Evolutionary conservation across 2,113 vertebrate genomes (phyloP), one percentile per base, ranked within the genome.

Genomic region (Nannobrachium achirus): DNA sequence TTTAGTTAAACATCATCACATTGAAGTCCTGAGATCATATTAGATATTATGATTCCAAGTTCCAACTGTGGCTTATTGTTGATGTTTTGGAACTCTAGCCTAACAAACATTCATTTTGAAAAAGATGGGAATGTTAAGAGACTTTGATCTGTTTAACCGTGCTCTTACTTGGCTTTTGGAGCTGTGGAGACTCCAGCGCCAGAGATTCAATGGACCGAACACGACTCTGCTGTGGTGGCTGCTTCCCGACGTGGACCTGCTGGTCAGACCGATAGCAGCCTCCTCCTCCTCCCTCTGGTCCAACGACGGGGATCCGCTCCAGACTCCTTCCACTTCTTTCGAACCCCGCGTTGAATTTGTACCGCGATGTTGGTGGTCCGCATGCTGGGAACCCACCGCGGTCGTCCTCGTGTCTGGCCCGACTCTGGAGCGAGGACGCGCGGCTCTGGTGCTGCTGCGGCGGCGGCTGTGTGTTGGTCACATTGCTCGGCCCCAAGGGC

Each of bases 401-500:
- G 25, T 33, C 66, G 7, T 92, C 89, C 49, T 89, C 89, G 3
- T 39, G 72, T 16, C 90, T 73, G 69, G 15, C 10, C 10, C 86
- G 86, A 66, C 66, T 76, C 8, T 88, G 88, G 15, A 84, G 66
- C 0, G 84, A 85, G 66, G 86, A 61, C 6, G 80, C 66, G 19
- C 89, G 85, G 71, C 83, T n/a, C n/a, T n/a, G n/a, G n/a, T n/a
- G n/a, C n/a, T n/a, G n/a, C n/a, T n/a, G n/a, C n/a, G n/a, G n/a
- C n/a, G n/a, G n/a, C n/a, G n/a, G 88, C 10, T 79, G 90, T 13
- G 77, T 87, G 76, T 93, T 93, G 8, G 81, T 73, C 66, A 71
- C 77, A 64, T 94, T 93, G 76, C 92, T 91, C 40, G 90, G 90
- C 4, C 91, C 92, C 46, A 94, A 86, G 2, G 93, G 93, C 4